Base-by-base conservation (phyloP, 2,888 invertebrate genomes). In the Eupithecia exiguata region DNA sequence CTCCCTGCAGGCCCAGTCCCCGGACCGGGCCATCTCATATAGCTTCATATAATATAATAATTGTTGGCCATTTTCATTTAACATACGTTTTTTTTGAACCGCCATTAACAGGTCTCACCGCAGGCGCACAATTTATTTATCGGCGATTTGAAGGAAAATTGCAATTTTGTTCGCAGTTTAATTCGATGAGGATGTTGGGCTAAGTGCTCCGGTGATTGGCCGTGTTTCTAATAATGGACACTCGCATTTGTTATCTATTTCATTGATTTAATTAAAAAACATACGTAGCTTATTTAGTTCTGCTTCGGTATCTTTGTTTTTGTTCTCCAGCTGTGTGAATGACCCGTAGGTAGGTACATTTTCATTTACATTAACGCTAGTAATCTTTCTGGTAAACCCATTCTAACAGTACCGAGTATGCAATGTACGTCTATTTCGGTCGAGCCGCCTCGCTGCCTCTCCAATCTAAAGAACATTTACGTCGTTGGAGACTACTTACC, bases 121-220 rank as follows among this genome's bases (percentile, higher is more conserved):
- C 88, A 77, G 89, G 88, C 88, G 86, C 84, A 84, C 87, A 88
- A 90, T 89, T 91, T 91, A 90, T 89, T 91, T 91, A 92, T 90
- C 82, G 88, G 83, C 86, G 89, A 90, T 90, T 91, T 91, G 89
- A 89, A 88, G 88, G 87, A 89, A 91, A 91, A 90, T 90, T 88
- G 86, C 86, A 87, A 89, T 89, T 90, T 89, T 88, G 86, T 86
- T 85, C 75, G 77, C 72, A 75, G 70, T 80, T 83, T 82, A 83
- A 82, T 83, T 82, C 78, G 81, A 78, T 73, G 78, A 79, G 74
- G 74, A 74, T 25, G 9, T 40, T 25, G 74, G 46, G 62, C n/a
- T 63, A 70, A 46, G n/a, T 53, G 35, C 62, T 63, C 30, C 16
- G 35, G 35, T 65, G 38, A 65, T 65, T 36, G 65, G 65, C 9